These are phyloP conservation scores for Parasteatoda lunata DNA, from an alignment of 2,888 invertebrate species.

Conservation along the genomic window DNA sequence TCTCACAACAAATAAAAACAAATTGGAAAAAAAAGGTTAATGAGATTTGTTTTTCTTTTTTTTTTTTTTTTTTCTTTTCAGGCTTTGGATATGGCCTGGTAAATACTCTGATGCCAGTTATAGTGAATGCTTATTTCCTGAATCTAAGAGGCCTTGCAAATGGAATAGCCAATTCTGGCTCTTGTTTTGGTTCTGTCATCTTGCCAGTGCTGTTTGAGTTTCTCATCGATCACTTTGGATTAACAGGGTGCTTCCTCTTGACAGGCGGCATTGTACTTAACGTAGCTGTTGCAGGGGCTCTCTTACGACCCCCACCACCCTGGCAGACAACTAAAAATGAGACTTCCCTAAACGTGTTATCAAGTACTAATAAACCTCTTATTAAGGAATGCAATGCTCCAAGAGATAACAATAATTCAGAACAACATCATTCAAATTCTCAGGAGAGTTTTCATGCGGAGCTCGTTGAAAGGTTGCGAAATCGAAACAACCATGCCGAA, in stretches of 20 bases:
- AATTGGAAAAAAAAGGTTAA: too few relatives aligned
- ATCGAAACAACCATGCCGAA: not conserved
- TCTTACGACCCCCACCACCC: slow-evolving; percentile 21
- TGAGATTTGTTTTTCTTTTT: too few relatives aligned
- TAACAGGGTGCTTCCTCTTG: slow-evolving; percentile 65
- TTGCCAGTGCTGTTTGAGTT: slow-evolving; percentile 65
- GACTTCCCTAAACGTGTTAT: not conserved
- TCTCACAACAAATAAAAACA: too few relatives aligned
- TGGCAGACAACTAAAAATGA: not conserved
- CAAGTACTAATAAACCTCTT: not conserved
- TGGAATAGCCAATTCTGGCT: slow-evolving; percentile 69
- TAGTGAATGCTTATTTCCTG: slow-evolving; percentile 69
- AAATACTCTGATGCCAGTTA: slow-evolving; percentile 62
- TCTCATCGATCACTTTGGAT: slow-evolving; percentile 54
- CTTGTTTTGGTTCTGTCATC: slow-evolving; percentile 68
- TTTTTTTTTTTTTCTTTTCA: slow-evolving; percentile 2
- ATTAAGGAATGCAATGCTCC: not conserved
- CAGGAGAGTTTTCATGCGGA: slow-evolving; percentile 15
- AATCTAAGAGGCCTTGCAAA: slow-evolving; percentile 64
- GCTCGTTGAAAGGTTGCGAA: slow-evolving; percentile 9
- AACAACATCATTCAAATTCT: not conserved
- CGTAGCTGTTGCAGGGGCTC: slow-evolving; percentile 33
- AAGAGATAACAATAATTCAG: not conserved
- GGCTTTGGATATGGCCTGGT: slow-evolving; percentile 68
- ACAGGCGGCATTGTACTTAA: slow-evolving; percentile 65